phyloP scores from a whole-genome alignment of 2,113 vertebrate species.

The Psilopsiagon aurifrons region DNA sequence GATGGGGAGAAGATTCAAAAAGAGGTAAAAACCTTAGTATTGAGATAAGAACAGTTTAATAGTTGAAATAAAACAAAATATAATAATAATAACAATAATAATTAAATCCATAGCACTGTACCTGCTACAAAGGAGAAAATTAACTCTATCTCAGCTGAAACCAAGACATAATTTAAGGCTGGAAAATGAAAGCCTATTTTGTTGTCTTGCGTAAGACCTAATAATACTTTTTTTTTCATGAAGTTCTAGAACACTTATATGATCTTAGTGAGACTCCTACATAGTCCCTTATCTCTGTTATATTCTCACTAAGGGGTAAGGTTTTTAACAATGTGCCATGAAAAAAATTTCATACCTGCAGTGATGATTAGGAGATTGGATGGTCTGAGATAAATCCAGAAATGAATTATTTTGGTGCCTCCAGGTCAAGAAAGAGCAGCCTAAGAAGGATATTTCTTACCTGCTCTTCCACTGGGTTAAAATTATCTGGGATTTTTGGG shows the following conservation, averaged over 20 bases:
- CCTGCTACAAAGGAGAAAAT: background rate
- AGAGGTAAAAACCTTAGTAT: background rate
- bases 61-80: background rate
- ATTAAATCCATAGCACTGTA: background rate
- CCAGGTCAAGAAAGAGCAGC: background rate
- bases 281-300: background rate
- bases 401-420: background rate
- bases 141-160: background rate
- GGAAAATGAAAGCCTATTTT: background rate
- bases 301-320: background rate
- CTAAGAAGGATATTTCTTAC: background rate
- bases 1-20: background rate
- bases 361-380: background rate
- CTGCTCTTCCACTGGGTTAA: background rate
- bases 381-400: background rate
- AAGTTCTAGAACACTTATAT: background rate
- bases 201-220: background rate
- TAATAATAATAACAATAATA: background rate
- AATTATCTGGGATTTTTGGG: background rate
- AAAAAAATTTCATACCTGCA: background rate
- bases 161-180: background rate
- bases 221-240: background rate
- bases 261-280: background rate
- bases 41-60: background rate
- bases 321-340: background rate